Base-by-base conservation (phyloP, 2,888 invertebrate genomes). In the Pterostichus madidus region DNA sequence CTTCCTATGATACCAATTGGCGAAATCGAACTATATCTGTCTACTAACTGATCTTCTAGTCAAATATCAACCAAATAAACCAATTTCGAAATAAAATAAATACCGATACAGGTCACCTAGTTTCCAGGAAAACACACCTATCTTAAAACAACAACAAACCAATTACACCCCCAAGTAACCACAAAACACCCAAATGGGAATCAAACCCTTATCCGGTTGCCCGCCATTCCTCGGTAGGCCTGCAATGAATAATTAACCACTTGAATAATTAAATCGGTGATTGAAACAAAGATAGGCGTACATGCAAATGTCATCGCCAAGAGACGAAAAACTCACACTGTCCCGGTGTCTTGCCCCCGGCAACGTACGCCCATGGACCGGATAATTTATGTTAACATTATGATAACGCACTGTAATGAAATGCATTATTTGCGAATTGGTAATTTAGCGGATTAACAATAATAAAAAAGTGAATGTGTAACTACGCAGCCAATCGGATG, bases 301-400 rank as follows among this genome's bases (percentile, higher is more conserved):
- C 35, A 64, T 64, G 68, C 68, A 71, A 71, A 71, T 71, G 68
- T 71, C 68, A 71, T 17, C 8, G 56, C 17, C 17, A 15, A 44
- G 39, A 71, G 44, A 71, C 68, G 31, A 71, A 71, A 71, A 46
- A 71, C 17, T 17, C 13, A n/a, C n/a, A n/a, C n/a, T n/a, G n/a
- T n/a, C n/a, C n/a, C n/a, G n/a, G n/a, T n/a, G n/a, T n/a, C 2
- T 6, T 10, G 44, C 44, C 39, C 15, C 17, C 15, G 17, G 39
- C 44, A 6, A 71, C 44, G 17, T 15, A n/a, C 11, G 44, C 39
- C 11, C 11, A 44, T 71, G 68, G 39, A 71, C n/a, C 17, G 44
- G 13, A 71, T 71, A 71, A 71, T 71, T 71, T 71, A 71, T 71
- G 68, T 71, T 71, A 71, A 64, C 64, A 24, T 59, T 59, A 64